Percentiles rank a stretch among this genome's conserved stretches.
phyloP scores from a whole-genome alignment of 2,797 vertebrate species.

The Sciaenops ocellatus region DNA sequence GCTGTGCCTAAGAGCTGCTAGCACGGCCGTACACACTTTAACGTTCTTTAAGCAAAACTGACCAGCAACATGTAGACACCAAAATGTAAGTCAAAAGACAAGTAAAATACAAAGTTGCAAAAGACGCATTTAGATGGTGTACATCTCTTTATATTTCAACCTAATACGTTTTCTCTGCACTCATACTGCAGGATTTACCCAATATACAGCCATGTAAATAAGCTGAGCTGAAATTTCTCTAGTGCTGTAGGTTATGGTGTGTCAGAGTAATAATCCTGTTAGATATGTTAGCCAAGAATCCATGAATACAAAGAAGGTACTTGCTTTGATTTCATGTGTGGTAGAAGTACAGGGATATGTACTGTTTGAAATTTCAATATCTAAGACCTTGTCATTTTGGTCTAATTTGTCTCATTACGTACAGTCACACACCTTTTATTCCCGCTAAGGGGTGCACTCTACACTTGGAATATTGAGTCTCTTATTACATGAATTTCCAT shows the following conservation, averaged over 20 bases:
- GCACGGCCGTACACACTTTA: neutral
- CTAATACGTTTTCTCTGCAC: slow-evolving; percentile 13
- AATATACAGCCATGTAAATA: slow-evolving; percentile 60
- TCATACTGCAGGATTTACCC: slow-evolving; percentile 50
- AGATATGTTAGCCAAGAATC: slow-evolving; percentile 68
- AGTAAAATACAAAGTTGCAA: slow-evolving; percentile 13
- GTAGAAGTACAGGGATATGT: slow-evolving; percentile 52
- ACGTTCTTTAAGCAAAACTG: neutral
- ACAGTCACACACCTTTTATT: slow-evolving; percentile 57
- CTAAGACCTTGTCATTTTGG: slow-evolving; percentile 66
- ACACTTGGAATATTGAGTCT: slow-evolving; percentile 57
- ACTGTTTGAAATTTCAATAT: slow-evolving; percentile 65
- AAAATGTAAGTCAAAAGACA: neutral
- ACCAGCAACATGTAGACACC: neutral
- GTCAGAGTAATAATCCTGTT: slow-evolving; percentile 75
- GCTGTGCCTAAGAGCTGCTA: neutral
- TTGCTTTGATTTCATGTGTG: slow-evolving; percentile 69
- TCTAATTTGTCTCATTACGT: slow-evolving; percentile 71
- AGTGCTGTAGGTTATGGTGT: slow-evolving; percentile 59
- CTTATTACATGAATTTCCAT: slow-evolving; percentile 63
- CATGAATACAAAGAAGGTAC: slow-evolving; percentile 75
- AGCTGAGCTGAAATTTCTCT: slow-evolving; percentile 52
- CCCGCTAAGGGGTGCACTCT: slow-evolving; percentile 35
- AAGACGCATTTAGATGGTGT: neutral
- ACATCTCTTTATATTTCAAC: slow-evolving; percentile 6